Conservation (phyloP, 2,113 vertebrate species). For the Gorsachius goisagi region DNA sequence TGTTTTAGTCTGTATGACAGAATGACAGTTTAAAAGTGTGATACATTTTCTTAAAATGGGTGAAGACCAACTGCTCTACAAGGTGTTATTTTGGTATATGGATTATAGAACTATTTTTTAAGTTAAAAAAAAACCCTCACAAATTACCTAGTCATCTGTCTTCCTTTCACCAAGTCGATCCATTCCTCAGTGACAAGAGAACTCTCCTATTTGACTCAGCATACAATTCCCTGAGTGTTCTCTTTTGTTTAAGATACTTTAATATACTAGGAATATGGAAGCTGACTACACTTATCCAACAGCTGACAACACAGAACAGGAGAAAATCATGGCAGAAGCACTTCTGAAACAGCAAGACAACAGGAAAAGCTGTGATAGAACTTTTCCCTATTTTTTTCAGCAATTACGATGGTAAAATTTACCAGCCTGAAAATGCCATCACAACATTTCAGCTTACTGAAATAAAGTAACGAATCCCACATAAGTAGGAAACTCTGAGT, state of each 20-base stretch:
- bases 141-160: background rate
- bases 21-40: background rate
- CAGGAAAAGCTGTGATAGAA: background rate
- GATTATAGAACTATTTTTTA: background rate
- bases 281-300: background rate
- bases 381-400: background rate
- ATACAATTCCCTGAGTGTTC: background rate
- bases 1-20: background rate
- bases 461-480: background rate
- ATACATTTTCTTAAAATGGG: background rate
- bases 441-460: background rate
- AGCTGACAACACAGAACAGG: background rate
- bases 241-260: background rate
- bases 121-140: background rate
- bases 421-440: background rate
- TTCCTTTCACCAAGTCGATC: background rate
- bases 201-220: background rate
- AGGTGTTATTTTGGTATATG: background rate
- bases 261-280: background rate
- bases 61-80: background rate
- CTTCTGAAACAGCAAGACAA: background rate
- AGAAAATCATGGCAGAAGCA: background rate
- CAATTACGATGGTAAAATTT: background rate
- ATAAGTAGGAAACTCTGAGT: background rate
- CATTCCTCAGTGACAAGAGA: background rate